Percentiles rank a stretch among this genome's conserved stretches.
These are phyloP conservation scores for Masticophis lateralis DNA, from an alignment of 2,797 vertebrate species.

Conservation along the genomic window DNA sequence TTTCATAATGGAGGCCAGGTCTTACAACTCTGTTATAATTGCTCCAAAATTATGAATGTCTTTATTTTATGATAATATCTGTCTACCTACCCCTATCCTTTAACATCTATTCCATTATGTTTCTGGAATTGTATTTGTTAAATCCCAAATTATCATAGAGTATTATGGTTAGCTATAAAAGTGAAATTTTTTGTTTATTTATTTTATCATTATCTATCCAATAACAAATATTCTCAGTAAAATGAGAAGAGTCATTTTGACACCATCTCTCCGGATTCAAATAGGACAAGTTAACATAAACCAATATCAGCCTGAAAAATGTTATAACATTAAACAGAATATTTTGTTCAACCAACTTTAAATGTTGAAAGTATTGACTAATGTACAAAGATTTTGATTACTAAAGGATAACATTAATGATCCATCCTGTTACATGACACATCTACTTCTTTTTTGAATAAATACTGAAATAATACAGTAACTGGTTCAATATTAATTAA, in stretches of 20 bases:
- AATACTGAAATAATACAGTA: not conserved
- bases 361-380: not conserved
- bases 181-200: conserved; percentile 36
- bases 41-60: not conserved
- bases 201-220: not conserved
- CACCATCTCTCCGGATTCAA: not conserved
- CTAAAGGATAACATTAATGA: not conserved
- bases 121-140: conserved; percentile 52
- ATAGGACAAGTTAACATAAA: not conserved
- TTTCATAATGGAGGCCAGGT: conserved; percentile 81
- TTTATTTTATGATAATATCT: conserved; percentile 28
- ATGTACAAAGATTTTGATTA: not conserved
- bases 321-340: not conserved
- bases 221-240: not conserved
- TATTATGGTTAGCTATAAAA: conserved; percentile 42
- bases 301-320: not conserved
- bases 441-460: not conserved
- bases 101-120: conserved; percentile 38
- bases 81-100: conserved; percentile 32
- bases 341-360: not conserved
- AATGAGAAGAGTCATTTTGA: not conserved
- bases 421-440: not conserved
- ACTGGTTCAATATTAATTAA: not conserved
- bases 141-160: conserved; percentile 46
- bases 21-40: conserved; percentile 33